Base-by-base conservation (phyloP, 2,113 vertebrate species). In the Paradisaea rubra region DNA sequence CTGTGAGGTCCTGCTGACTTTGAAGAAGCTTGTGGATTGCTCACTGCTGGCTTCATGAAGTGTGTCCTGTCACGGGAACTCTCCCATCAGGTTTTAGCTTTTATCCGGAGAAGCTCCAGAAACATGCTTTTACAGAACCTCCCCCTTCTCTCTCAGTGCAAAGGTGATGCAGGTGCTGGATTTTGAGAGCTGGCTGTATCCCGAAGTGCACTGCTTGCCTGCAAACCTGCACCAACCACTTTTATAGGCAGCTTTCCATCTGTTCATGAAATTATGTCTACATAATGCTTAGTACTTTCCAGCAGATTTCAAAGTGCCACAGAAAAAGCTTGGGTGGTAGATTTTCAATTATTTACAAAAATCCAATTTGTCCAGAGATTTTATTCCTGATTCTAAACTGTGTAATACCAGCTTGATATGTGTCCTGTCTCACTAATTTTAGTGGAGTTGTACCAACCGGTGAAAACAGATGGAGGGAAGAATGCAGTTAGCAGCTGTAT, bases 401-500 rank as follows among this genome's bases (percentile, higher is more conserved):
- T 52, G 37, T 35, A 71, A 53, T 79, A 47, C 33, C 47, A 83
- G 13, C 44, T 86, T 74, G 72, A 74, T 86, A 47, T 12, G 72
- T 71, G 14, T 35, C 17, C 27, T 88, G 10, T 95, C 49, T 86
- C 49, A 23, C 54, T 56, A 44, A 60, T 84, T 90, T 91, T 86
- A 71, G 49, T 69, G 60, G 79, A 86, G n/a, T 74, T 90, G 39
- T 17, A 91, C 79, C 47, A 80, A 63, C 35, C 0, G 0, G 37
- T 52, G 54, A 80, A 95, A 94, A 80, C 68, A 93, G 89, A 95
- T 92, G 42, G 54, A 82, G 22, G 54, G 60, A 86, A 95, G 41
- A 95, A 93, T 68, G 64, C 56, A 74, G 68, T 53, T 49, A 90
- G 79, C 93, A 96, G 85, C 91, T 97, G 76, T 81, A 91, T 94